These are phyloP conservation scores for Tretioscincus oriximinensis DNA, from an alignment of 2,113 vertebrate genomes.

Conservation along the genomic window DNA sequence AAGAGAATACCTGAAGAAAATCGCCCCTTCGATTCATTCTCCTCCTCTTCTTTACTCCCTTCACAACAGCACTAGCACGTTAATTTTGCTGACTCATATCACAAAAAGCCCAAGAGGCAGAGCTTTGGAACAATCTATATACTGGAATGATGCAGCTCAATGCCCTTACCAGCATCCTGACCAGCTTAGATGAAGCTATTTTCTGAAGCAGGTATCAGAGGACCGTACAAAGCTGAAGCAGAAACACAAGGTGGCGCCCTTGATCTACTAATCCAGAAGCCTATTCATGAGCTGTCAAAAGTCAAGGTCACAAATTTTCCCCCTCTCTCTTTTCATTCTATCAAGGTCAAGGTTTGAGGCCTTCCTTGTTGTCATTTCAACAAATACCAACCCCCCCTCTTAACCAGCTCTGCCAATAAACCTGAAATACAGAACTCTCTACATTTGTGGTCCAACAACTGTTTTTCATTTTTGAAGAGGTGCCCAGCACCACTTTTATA, in stretches of 20 bases:
- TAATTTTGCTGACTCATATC: background rate
- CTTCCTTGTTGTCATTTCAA: constrained; percentile 73
- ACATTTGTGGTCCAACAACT: constrained; percentile 35
- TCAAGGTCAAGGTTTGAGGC: constrained; percentile 86
- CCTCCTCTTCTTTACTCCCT: background rate
- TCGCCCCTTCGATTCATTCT: constrained; percentile 29
- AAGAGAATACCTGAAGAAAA: constrained; percentile 56
- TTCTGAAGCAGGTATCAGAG: background rate
- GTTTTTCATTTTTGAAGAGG: constrained; percentile 58
- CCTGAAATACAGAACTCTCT: constrained; percentile 48
- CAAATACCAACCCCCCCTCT: constrained; percentile 49
- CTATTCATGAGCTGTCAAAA: constrained; percentile 77
- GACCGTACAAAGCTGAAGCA: constrained; percentile 24
- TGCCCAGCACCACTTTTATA: constrained; percentile 8
- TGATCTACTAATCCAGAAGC: constrained; percentile 73
- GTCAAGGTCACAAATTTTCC: constrained; percentile 83
- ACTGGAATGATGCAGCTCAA: background rate
- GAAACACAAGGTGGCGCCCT: constrained; percentile 79
- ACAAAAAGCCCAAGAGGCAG: background rate
- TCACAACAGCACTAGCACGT: background rate
- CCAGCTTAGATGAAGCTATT: background rate
- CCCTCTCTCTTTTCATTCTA: constrained; percentile 41
- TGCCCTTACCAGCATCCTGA: background rate
- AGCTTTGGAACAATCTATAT: background rate
- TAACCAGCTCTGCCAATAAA: constrained; percentile 37